Percentiles rank a stretch among this genome's conserved stretches.
These are phyloP conservation scores for Dysmachus trigonus DNA, from an alignment of 2,888 invertebrate genomes.

Conservation along the genomic window DNA sequence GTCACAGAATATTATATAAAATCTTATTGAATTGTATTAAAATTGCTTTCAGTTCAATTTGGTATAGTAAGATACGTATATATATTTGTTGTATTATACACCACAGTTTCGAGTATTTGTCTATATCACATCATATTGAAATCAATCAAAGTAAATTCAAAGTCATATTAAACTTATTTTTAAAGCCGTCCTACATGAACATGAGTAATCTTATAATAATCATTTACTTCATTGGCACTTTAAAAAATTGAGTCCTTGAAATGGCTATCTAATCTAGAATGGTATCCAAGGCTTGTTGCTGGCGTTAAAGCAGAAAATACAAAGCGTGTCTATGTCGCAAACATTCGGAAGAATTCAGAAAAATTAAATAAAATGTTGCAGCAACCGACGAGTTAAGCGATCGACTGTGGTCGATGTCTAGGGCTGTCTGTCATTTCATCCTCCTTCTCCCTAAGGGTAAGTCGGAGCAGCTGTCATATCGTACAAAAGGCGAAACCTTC, in stretches of 20 bases:
- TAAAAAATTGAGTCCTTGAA: too few relatives aligned
- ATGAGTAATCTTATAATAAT: too few relatives aligned
- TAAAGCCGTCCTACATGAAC: too few relatives aligned
- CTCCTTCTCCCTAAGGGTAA: neutral
- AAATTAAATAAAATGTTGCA: constrained; percentile 20
- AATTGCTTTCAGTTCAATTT: too few relatives aligned
- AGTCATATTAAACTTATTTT: too few relatives aligned
- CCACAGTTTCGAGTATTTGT: too few relatives aligned
- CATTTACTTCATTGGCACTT: neutral
- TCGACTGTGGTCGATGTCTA: neutral
- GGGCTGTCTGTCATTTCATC: neutral
- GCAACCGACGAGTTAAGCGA: neutral
- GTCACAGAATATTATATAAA: too few relatives aligned
- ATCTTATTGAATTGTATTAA: too few relatives aligned
- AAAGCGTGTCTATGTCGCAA: neutral
- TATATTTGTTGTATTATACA: too few relatives aligned
- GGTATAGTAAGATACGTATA: too few relatives aligned
- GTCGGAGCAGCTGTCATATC: neutral
- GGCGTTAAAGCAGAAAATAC: neutral
- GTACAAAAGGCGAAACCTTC: neutral
- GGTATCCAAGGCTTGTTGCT: neutral
- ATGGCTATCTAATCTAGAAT: neutral
- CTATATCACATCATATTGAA: too few relatives aligned
- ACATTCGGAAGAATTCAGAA: constrained; percentile 32
- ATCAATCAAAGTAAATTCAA: too few relatives aligned